phyloP scores from a whole-genome alignment of 2,113 vertebrate species.

The Microcebus lehilahytsara region DNA sequence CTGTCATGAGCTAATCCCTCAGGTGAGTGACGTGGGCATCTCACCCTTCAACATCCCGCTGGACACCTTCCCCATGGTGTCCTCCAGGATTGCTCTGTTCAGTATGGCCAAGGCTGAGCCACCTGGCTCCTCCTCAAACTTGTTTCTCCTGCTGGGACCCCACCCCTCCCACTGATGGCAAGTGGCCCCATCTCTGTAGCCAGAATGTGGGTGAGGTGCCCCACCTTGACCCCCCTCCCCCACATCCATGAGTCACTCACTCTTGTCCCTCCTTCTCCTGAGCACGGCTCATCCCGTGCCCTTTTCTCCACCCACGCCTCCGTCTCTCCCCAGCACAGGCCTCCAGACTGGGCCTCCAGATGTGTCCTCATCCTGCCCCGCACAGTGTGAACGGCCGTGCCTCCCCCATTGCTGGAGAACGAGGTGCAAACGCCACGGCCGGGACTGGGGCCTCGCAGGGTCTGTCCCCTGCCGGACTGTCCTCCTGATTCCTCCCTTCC shows the following conservation, averaged over 20 bases:
- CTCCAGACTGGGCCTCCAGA: neutral
- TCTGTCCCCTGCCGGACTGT: neutral
- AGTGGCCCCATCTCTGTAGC: neutral
- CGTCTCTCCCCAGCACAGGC: neutral
- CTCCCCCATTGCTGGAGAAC: neutral
- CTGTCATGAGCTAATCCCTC: neutral
- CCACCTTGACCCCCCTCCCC: neutral
- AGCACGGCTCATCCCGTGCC: neutral
- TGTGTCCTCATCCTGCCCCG: neutral
- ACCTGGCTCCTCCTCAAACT: neutral
- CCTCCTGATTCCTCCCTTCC: neutral
- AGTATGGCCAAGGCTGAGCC: neutral
- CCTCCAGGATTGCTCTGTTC: neutral
- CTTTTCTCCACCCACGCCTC: neutral
- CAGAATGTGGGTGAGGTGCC: neutral
- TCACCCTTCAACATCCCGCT: neutral
- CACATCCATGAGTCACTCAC: neutral
- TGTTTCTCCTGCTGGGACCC: neutral
- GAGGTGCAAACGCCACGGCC: neutral
- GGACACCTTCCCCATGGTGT: neutral
- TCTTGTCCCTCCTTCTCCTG: neutral
- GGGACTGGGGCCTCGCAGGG: neutral
- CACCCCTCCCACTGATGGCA: neutral
- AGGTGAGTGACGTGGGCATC: neutral
- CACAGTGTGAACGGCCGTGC: rapidly evolving